These are phyloP conservation scores for Deladenus siricidicola DNA, from an alignment of 2,888 invertebrate genomes.

Conservation along the genomic window DNA sequence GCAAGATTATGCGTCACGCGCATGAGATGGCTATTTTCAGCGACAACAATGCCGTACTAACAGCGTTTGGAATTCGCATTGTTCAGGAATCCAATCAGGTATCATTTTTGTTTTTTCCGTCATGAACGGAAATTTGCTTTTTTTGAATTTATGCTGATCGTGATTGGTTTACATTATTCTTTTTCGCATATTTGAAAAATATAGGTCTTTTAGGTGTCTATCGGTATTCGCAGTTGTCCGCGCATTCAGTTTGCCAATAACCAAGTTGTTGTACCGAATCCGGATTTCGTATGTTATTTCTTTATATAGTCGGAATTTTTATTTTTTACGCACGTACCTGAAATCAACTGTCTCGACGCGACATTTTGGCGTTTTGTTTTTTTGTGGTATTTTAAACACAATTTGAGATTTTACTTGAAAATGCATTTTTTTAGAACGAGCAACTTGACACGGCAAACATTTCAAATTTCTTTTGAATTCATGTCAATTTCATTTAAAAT, in stretches of 20 bases:
- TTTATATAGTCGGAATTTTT: not conserved
- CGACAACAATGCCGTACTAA: conserved; percentile 15
- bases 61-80: conserved; percentile 24
- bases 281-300: conserved; percentile 9
- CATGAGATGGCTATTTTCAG: conserved; percentile 16
- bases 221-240: conserved; percentile 16
- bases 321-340: no score
- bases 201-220: conserved; percentile 4
- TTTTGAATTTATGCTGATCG: no score
- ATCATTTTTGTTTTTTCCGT: no score
- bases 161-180: not conserved
- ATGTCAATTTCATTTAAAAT: no score
- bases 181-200: not conserved
- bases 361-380: not conserved
- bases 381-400: not conserved
- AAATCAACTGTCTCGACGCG: no score
- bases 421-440: no score
- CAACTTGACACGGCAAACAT: no score
- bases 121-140: no score
- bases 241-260: conserved; percentile 16
- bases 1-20: conserved; percentile 21
- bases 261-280: conserved; percentile 12
- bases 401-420: no score
- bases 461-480: no score
- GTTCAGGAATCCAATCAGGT: conserved; percentile 9